These are phyloP conservation scores for Pimephales promelas DNA, from an alignment of 2,113 vertebrate genomes.

Conservation along the genomic window DNA sequence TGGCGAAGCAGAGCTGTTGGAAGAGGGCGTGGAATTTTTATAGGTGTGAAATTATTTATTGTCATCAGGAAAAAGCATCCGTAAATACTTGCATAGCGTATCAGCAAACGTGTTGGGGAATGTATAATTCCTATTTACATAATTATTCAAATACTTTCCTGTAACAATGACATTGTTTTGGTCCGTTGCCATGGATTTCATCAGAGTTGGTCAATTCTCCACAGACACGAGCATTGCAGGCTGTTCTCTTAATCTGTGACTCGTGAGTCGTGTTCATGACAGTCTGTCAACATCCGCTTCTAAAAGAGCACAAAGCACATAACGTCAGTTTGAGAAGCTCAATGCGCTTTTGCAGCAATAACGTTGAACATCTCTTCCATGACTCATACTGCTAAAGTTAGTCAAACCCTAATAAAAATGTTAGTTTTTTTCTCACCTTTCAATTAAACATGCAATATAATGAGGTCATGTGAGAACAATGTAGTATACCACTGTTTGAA, in stretches of 20 bases:
- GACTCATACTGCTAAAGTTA: neutral
- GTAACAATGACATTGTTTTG: slow-evolving; percentile 5
- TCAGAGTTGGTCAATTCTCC: slow-evolving; percentile 21
- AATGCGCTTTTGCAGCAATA: neutral
- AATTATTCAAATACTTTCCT: slow-evolving; percentile 14
- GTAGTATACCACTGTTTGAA: too few species aligned
- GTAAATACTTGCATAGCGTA: neutral
- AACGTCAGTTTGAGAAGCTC: slow-evolving; percentile 4
- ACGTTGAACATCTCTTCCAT: neutral
- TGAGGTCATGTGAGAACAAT: too few species aligned
- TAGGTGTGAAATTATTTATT: slow-evolving; percentile 22
- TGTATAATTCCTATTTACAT: neutral
- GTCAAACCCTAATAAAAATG: neutral
- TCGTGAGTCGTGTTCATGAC: neutral
- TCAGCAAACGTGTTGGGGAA: neutral
- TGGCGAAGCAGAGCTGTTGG: neutral
- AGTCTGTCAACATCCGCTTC: neutral
- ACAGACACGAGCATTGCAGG: neutral
- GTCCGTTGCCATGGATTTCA: slow-evolving; percentile 11
- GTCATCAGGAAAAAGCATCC: neutral
- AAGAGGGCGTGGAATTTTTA: neutral
- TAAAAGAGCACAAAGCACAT: neutral
- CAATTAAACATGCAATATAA: neutral
- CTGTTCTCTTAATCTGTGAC: slow-evolving; percentile 4
- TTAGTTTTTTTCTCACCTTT: neutral